These are phyloP conservation scores for Zele albiditarsus DNA, from an alignment of 2,888 invertebrate species.

Conservation along the genomic window DNA sequence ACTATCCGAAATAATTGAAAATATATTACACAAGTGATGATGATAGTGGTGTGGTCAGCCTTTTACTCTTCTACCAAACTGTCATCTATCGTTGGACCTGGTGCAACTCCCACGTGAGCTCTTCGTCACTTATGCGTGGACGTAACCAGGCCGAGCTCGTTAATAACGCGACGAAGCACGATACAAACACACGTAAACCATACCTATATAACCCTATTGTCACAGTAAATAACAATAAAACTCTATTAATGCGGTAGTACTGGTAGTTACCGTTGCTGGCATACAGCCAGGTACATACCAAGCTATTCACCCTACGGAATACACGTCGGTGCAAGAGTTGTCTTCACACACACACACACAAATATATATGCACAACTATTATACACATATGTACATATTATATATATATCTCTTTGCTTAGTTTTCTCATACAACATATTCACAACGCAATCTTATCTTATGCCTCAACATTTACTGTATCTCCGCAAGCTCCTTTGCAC, in stretches of 20 bases:
- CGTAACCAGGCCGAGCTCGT: slow-evolving; percentile 42
- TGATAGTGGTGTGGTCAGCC: not conserved
- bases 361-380: slow-evolving; percentile 1
- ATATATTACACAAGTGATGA: not conserved
- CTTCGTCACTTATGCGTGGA: slow-evolving; percentile 40
- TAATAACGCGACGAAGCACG: slow-evolving; percentile 45
- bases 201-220: slow-evolving; percentile 40
- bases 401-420: not conserved
- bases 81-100: not conserved
- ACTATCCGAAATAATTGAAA: slow-evolving; percentile 28
- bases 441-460: not conserved
- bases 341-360: slow-evolving; percentile 20
- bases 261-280: slow-evolving; percentile 67
- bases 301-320: slow-evolving; percentile 62
- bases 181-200: slow-evolving; percentile 29
- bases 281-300: slow-evolving; percentile 63
- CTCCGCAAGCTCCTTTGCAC: slow-evolving; percentile 18
- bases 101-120: slow-evolving; percentile 32
- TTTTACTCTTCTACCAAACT: slow-evolving; percentile 41
- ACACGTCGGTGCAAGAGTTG: slow-evolving; percentile 49
- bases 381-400: slow-evolving; percentile 29
- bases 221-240: slow-evolving; percentile 72
- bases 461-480: not conserved
- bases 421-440: not conserved
- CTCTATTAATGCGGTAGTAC: slow-evolving; percentile 70